phyloP scores from a whole-genome alignment of 92 coral and sea anemone genomes.

The Phymanthus crucifer region DNA sequence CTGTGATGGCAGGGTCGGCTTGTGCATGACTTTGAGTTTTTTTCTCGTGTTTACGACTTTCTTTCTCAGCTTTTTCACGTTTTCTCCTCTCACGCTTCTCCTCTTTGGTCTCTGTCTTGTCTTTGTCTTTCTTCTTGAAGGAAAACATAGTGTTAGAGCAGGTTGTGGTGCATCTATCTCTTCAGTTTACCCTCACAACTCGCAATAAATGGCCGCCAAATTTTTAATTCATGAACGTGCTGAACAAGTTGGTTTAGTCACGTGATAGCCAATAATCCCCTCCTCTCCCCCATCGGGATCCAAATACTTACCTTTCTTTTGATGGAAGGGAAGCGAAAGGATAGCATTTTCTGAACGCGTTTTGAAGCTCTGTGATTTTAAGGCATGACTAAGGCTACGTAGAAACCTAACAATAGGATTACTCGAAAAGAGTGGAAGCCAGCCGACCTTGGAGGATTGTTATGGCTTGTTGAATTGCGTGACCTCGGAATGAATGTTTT shows the following conservation, averaged over 20 bases:
- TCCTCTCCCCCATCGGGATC: slow-evolving; percentile 26
- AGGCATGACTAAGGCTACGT: slow-evolving; percentile 11
- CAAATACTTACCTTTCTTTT: slow-evolving; percentile 27
- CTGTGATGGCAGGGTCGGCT: slow-evolving; percentile 57
- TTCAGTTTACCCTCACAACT: slow-evolving; percentile 57
- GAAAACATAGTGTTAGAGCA: slow-evolving; percentile 83
- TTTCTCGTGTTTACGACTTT: slow-evolving; percentile 69
- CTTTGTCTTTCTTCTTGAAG: slow-evolving; percentile 94
- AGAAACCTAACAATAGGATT: slow-evolving; percentile 20
- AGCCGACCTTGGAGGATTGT: slow-evolving; percentile 16
- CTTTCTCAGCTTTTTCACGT: slow-evolving; percentile 78
- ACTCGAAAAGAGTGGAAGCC: slow-evolving; percentile 8
- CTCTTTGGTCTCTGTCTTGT: slow-evolving; percentile 81
- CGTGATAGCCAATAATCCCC: slow-evolving; percentile 51
- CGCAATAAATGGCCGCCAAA: slow-evolving; percentile 96
- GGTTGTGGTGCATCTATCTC: slow-evolving; percentile 20
- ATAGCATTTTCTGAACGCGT: slow-evolving; percentile 11
- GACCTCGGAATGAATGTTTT: slow-evolving; percentile 23
- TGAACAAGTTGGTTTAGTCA: slow-evolving; percentile 52
- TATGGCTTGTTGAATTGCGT: slow-evolving; percentile 5
- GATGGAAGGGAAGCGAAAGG: slow-evolving; percentile 29
- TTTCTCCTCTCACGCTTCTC: slow-evolving; percentile 87
- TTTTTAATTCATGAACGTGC: slow-evolving; percentile 74
- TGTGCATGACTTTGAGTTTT: slow-evolving; percentile 22
- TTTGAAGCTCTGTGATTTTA: background rate